Evolutionary conservation across 2,888 invertebrate genomes (phyloP).

Genomic region (Torymus texanus): DNA sequence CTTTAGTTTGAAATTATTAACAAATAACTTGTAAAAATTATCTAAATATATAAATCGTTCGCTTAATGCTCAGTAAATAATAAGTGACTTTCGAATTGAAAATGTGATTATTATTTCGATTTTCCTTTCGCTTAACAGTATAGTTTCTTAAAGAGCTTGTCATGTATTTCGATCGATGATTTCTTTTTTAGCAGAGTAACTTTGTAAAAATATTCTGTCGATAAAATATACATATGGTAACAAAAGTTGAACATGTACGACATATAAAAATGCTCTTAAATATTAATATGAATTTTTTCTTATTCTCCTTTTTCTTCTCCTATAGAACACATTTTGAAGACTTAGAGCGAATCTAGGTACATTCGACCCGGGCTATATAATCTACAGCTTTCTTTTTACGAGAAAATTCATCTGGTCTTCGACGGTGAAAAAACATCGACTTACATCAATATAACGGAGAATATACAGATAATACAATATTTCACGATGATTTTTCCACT

Average conservation of each 20-base stretch:
- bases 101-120: slow-evolving; percentile 10
- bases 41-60: slow-evolving; percentile 13
- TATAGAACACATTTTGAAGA: slow-evolving; percentile 52
- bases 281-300: neutral
- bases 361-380: slow-evolving; percentile 16
- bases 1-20: neutral
- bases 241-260: slow-evolving; percentile 48
- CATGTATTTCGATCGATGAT: slow-evolving; percentile 49
- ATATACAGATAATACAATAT: slow-evolving; percentile 46
- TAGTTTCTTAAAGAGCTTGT: slow-evolving; percentile 32
- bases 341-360: slow-evolving; percentile 39
- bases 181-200: slow-evolving; percentile 37
- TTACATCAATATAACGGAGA: slow-evolving; percentile 40
- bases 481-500: slow-evolving; percentile 35
- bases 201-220: slow-evolving; percentile 9
- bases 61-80: neutral
- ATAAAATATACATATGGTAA: slow-evolving; percentile 39
- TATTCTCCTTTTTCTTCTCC: slow-evolving; percentile 12
- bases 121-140: slow-evolving; percentile 30
- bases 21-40: slow-evolving; percentile 16
- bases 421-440: slow-evolving; percentile 44
- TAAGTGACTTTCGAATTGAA: slow-evolving; percentile 30
- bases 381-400: slow-evolving; percentile 31
- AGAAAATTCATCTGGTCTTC: slow-evolving; percentile 8
- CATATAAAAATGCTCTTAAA: slow-evolving; percentile 39